Evolutionary conservation across 1,140 invertebrate species (phyloP).

Genomic region (Hesperophylax magnus): DNA sequence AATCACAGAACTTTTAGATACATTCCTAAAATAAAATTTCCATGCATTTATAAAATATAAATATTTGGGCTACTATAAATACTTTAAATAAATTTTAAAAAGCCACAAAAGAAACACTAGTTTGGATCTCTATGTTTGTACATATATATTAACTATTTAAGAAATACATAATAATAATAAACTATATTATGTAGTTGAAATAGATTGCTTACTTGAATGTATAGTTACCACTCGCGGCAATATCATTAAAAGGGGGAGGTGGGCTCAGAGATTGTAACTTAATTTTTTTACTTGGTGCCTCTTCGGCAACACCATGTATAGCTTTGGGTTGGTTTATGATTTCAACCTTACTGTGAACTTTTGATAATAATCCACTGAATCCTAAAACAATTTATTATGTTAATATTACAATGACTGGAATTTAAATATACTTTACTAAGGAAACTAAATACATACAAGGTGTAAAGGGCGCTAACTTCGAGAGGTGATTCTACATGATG

Average conservation of each 20-base stretch:
- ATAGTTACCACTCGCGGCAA: background rate
- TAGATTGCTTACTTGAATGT: slow-evolving; percentile 20
- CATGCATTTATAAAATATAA: background rate
- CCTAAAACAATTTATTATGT: slow-evolving; percentile 2
- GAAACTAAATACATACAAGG: no score
- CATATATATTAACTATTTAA: background rate
- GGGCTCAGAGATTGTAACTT: background rate
- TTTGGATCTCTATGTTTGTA: background rate
- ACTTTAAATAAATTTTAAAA: no score
- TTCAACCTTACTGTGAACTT: background rate
- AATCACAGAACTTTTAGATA: background rate
- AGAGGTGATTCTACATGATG: no score
- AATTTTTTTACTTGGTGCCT: slow-evolving; percentile 11
- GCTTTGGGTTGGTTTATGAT: background rate
- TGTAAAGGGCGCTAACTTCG: no score
- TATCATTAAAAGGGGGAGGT: background rate
- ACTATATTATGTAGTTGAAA: background rate
- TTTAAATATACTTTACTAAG: no score
- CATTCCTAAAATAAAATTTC: slow-evolving; percentile 35
- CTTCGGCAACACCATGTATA: background rate
- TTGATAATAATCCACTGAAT: slow-evolving; percentile 1
- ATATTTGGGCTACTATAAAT: background rate
- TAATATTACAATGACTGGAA: background rate
- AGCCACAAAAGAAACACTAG: no score
- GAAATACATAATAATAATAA: background rate